A percentile compares a stretch with the other conserved stretches of the same genome.
Evolutionary conservation across 2,888 invertebrate genomes (phyloP).

Genomic region (Cataglyphis altisquamis): DNA sequence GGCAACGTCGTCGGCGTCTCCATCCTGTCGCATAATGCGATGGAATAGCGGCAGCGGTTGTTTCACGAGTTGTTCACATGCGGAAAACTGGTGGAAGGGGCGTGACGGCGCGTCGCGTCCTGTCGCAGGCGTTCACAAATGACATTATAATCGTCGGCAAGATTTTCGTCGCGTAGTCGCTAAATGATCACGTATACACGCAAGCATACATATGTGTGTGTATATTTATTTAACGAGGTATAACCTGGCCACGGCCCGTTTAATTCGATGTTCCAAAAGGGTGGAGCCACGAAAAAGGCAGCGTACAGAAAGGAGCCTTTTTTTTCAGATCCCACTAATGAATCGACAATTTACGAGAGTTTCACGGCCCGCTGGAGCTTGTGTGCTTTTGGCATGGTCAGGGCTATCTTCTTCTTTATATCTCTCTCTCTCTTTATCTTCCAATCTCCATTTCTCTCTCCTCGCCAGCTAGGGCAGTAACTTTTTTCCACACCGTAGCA

Average conservation of each 20-base stretch:
- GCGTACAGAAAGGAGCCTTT: slow-evolving; percentile 63
- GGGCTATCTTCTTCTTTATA: slow-evolving; percentile 23
- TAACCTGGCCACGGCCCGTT: slow-evolving; percentile 76
- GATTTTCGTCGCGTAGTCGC: slow-evolving; percentile 61
- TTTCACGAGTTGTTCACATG: slow-evolving; percentile 62
- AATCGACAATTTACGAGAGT: slow-evolving; percentile 81
- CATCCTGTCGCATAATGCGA: slow-evolving; percentile 56
- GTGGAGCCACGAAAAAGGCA: slow-evolving; percentile 63
- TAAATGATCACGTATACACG: slow-evolving; percentile 45
- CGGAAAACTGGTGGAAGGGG: slow-evolving; percentile 71
- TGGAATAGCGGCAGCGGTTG: slow-evolving; percentile 45
- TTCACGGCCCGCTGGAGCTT: slow-evolving; percentile 75
- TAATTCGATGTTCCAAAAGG: slow-evolving; percentile 78
- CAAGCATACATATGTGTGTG: not conserved
- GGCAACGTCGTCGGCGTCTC: slow-evolving; percentile 44
- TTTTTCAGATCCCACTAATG: slow-evolving; percentile 75
- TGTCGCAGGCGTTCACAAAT: slow-evolving; percentile 64
- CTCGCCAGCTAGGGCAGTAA: slow-evolving; percentile 5
- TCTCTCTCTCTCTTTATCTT: not conserved
- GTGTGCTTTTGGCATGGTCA: slow-evolving; percentile 65
- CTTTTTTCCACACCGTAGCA: slow-evolving; percentile 37
- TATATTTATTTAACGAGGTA: slow-evolving; percentile 51
- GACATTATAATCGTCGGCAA: slow-evolving; percentile 72
- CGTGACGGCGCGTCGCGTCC: slow-evolving; percentile 63
- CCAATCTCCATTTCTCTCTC: slow-evolving; percentile 17